Evolutionary conservation across 2,888 invertebrate genomes (phyloP).

Genomic region (Tachina grossa): DNA sequence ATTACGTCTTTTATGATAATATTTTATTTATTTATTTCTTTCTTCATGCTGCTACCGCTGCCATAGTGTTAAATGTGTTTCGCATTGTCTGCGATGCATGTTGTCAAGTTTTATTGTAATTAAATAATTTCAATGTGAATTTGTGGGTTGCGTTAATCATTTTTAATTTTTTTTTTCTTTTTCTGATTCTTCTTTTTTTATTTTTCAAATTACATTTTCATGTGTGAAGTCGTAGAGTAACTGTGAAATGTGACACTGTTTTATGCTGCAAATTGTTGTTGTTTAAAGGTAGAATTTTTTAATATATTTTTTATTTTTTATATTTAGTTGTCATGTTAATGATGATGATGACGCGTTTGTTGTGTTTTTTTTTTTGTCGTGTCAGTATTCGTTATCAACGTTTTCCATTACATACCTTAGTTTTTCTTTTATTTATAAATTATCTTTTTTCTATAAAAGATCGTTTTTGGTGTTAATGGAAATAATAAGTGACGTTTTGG

Average conservation of each 20-base stretch:
- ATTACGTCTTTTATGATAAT: background rate
- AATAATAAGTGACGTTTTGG: constrained; percentile 32
- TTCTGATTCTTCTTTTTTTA: constrained; percentile 22
- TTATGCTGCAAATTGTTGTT: constrained; percentile 37
- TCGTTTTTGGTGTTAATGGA: constrained; percentile 44
- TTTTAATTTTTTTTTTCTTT: constrained; percentile 27
- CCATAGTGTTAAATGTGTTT: constrained; percentile 15
- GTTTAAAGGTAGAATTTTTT: constrained; percentile 10
- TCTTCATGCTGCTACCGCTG: background rate
- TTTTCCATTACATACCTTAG: constrained; percentile 21
- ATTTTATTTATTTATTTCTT: background rate
- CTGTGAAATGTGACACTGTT: constrained; percentile 70
- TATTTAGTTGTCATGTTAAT: constrained; percentile 45
- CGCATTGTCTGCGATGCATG: constrained; percentile 41
- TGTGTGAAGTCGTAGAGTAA: constrained; percentile 42
- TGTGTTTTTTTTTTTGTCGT: constrained; percentile 28
- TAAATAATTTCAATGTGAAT: constrained; percentile 70
- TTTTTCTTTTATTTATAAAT: constrained; percentile 37
- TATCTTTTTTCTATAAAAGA: constrained; percentile 25
- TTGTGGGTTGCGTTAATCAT: constrained; percentile 58
- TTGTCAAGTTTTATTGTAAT: constrained; percentile 58
- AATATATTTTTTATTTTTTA: constrained; percentile 2
- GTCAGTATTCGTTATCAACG: constrained; percentile 5
- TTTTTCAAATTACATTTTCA: constrained; percentile 27
- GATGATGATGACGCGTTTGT: constrained; percentile 51